Conservation (phyloP, 2,888 invertebrate genomes). For the Perizoma flavofasciatum region DNA sequence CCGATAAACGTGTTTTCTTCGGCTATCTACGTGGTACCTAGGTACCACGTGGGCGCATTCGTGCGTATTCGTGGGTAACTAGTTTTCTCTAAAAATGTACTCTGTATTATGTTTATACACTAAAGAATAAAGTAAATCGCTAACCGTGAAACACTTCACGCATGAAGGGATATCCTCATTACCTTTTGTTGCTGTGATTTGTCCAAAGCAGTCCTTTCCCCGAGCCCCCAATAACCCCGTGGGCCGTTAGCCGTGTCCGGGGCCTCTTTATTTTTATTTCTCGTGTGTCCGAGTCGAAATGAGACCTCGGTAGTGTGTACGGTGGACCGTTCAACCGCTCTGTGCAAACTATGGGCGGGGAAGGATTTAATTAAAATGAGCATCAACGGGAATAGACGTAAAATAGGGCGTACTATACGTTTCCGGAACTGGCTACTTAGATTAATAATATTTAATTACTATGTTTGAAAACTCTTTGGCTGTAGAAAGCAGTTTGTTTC, state of each 20-base stretch:
- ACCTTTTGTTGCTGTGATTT: background rate
- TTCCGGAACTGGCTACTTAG: too few relatives aligned
- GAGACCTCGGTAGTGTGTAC: constrained; percentile 1
- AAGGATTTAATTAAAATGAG: constrained; percentile 20
- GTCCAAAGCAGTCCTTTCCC: constrained; percentile 8
- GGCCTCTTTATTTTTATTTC: constrained; percentile 24
- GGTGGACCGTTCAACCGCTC: constrained; percentile 18
- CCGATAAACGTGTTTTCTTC: too few relatives aligned
- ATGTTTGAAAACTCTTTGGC: too few relatives aligned
- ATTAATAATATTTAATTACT: too few relatives aligned
- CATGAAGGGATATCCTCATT: background rate
- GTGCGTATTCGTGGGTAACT: too few relatives aligned
- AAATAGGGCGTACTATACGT: too few relatives aligned
- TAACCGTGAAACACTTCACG: background rate
- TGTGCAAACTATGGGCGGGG: constrained; percentile 21
- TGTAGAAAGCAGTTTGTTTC: too few relatives aligned
- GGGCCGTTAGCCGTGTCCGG: constrained; percentile 24
- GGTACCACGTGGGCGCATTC: too few relatives aligned
- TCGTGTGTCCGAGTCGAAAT: constrained; percentile 6
- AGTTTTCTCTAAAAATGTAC: too few relatives aligned
- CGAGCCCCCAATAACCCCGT: constrained; percentile 17
- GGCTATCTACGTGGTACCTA: too few relatives aligned
- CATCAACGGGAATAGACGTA: too few relatives aligned
- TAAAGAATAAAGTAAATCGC: background rate
- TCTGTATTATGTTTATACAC: too few relatives aligned